Base-by-base conservation (phyloP, 2,113 vertebrate species). In the Haemorhous mexicanus region DNA sequence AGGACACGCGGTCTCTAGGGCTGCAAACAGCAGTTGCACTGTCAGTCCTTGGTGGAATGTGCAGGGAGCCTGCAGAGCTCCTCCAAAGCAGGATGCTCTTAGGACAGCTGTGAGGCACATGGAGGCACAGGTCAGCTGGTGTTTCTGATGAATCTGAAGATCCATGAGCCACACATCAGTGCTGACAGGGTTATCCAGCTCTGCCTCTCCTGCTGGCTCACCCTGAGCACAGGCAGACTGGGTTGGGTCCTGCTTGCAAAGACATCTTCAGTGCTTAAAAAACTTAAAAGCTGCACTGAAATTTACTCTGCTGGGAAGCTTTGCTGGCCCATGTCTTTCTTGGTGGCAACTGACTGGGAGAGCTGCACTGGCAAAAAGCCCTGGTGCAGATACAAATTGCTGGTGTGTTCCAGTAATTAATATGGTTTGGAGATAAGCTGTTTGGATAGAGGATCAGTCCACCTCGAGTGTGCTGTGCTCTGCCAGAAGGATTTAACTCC, bases 401-500 rank as follows among this genome's bases (percentile, higher is more conserved):
- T 78, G 81, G 8, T 2, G 7, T 85, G 30, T 62, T 87, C 59
- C 64, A 63, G 69, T 22, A 63, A 64, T 74, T 81, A 41, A 39
- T 63, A 33, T 6, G 43, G 24, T 64, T 91, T 63, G 56, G 81
- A 91, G 56, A 77, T n/a, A 63, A 87, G 28, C 37, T 50, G 3
- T 66, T 83, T 84, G 87, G 52, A 24, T 6, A 44, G 81, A 84
- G 66, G 56, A 89, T 39, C 52, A 19, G 33, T 32, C 52, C 1
- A 2, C 32, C 69, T 64, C 9, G 0, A 4, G 37, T 39, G 30
- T 1, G 4, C 50, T 75, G 0, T 0, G 11, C 67, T 83, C 28
- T 76, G 67, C 86, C 72, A 91, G 73, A 74, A 91, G 59, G 66
- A 66, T 39, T 7, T 17, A 46, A 76, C n/a, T 88, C 58, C 72